Conservation (phyloP, 2,888 invertebrate genomes). For the Miltochrista miniata region DNA sequence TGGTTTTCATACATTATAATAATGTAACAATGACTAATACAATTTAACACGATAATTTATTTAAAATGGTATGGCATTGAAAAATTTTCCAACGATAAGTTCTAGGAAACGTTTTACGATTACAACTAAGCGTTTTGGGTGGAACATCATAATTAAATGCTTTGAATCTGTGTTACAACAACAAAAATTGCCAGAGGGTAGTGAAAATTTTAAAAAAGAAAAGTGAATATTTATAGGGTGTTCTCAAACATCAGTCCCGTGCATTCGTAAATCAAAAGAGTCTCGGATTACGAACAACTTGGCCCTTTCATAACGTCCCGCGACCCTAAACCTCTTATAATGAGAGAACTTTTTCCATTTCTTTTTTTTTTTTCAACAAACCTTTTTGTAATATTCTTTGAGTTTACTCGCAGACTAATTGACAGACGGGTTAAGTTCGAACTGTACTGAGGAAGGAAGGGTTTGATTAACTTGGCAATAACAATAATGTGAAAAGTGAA, state of each 20-base stretch:
- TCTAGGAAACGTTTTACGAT: too few relatives aligned
- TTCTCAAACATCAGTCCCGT: constrained; percentile 34
- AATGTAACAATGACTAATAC: too few relatives aligned
- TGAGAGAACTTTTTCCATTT: constrained; percentile 75
- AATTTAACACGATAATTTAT: too few relatives aligned
- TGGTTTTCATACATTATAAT: too few relatives aligned
- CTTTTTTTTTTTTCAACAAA: constrained; percentile 50
- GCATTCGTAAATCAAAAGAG: constrained; percentile 34
- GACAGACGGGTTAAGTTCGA: constrained; percentile 40
- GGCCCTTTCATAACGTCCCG: constrained; percentile 37
- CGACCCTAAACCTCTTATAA: constrained; percentile 71
- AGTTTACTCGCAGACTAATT: constrained; percentile 51
- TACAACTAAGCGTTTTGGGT: too few relatives aligned
- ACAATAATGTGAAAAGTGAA: too few relatives aligned
- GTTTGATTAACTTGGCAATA: constrained; percentile 10
- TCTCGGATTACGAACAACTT: constrained; percentile 27
- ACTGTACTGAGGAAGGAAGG: constrained; percentile 10
- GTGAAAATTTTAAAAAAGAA: background rate
- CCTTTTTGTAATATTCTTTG: constrained; percentile 52
- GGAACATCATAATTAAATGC: constrained; percentile 2
- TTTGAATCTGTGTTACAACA: constrained; percentile 1
- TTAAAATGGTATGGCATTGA: too few relatives aligned
- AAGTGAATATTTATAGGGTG: constrained; percentile 28
- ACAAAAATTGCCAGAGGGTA: background rate
- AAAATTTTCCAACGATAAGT: too few relatives aligned